phyloP scores from a whole-genome alignment of 2,888 invertebrate species.

The Yponomeuta evonymella region DNA sequence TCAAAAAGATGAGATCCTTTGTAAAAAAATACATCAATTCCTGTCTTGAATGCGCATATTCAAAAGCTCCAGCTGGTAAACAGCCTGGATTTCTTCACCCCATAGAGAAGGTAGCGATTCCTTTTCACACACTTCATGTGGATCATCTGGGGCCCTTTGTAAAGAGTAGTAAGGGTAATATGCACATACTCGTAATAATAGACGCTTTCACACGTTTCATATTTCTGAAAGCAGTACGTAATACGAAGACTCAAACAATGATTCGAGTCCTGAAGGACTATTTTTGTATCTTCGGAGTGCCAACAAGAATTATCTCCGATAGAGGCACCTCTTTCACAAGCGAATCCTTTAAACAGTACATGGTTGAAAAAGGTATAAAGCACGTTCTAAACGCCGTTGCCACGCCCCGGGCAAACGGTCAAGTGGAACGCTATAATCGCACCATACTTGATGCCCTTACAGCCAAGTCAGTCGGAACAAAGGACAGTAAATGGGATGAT shows the following conservation, averaged over 20 bases:
- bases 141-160: constrained; percentile 19
- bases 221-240: constrained; percentile 15
- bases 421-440: constrained; percentile 13
- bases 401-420: constrained; percentile 5
- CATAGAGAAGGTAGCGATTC: constrained; percentile 16
- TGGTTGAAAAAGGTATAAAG: constrained; percentile 14
- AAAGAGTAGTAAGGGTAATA: constrained; percentile 16
- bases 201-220: constrained; percentile 20
- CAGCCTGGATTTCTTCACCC: constrained; percentile 18
- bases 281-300: constrained; percentile 10
- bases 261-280: constrained; percentile 3
- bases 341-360: constrained; percentile 13
- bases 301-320: constrained; percentile 14
- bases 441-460: constrained; percentile 14
- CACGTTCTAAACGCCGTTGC: constrained; percentile 13
- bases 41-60: not conserved
- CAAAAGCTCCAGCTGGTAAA: constrained; percentile 15
- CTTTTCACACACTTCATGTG: not conserved
- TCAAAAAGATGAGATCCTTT: constrained; percentile 19
- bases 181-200: constrained; percentile 13
- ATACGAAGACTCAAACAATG: constrained; percentile 16
- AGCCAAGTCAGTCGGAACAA: constrained; percentile 5
- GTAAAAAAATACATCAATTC: not conserved
- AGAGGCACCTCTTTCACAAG: constrained; percentile 17
- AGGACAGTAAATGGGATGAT: constrained; percentile 18